Evolutionary conservation across 2,888 invertebrate genomes (phyloP), one percentile per base, ranked within the genome.

Genomic region (Mellilla xanthometata): DNA sequence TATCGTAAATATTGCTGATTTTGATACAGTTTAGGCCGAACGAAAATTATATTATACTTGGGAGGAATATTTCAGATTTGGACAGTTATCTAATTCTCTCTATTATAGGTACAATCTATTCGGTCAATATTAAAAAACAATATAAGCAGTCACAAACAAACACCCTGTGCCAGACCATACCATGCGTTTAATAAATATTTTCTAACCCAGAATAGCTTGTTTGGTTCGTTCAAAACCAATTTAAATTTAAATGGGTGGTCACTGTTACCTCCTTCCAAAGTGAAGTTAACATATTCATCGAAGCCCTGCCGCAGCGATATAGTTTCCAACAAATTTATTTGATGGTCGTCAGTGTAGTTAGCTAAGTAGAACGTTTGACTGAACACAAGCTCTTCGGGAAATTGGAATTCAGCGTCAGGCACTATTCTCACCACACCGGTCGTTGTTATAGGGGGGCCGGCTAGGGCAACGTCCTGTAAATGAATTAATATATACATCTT

Each of bases 371-470:
- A 82, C 7, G 88, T 50, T 58, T 77, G 59, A 1, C 72, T 63
- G 64, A 92, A 92, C 11, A 79, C 63, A 11, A 84, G 90, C 35
- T 85, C 83, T 23, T 81, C 82, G 0, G 91, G 88, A 24, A 90
- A 65, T 59, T 78, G 70, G 50, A 80, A 80, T 26, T 73, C 64
- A 8, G 71, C 56, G 54, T 88, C 80, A 6, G 80, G 73, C 32
- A 62, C 50, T 13, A 91, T 76, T 10, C 64, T 75, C 3, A 91
- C 49, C 9, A 72, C 77, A 2, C 76, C 73, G 8, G 39, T 58
- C 2, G 59, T 62, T 7, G 79, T 76, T 8, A 52, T 54, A 1
- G 66, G 68, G 0, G 67, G 69, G 49, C 81, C 78, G 2, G 40
- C 89, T 8, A 10, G 31, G 50, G 89, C 89, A 7, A 77, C 74